Percentiles rank a stretch among this genome's conserved stretches.
phyloP scores from a whole-genome alignment of 2,888 invertebrate species.

The Zootermopsis nevadensis region DNA sequence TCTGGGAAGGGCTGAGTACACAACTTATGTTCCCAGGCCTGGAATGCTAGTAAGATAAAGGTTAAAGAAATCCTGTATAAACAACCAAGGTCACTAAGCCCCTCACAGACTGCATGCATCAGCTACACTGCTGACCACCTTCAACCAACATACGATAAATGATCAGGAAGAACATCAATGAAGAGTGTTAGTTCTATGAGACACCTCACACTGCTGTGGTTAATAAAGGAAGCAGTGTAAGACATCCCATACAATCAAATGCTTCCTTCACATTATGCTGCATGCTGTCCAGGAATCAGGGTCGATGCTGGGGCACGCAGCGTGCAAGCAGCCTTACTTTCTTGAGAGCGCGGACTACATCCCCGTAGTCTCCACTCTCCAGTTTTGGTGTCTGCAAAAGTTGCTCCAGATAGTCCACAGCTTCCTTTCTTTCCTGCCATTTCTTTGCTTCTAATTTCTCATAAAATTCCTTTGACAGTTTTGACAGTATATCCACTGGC shows the following conservation, averaged over 20 bases:
- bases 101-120: slow-evolving; percentile 43
- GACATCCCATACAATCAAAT: slow-evolving; percentile 35
- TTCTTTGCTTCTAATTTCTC: slow-evolving; percentile 95
- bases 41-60: no score
- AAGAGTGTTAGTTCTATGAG: slow-evolving; percentile 28
- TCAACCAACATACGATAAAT: slow-evolving; percentile 40
- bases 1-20: no score
- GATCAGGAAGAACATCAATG: slow-evolving; percentile 30
- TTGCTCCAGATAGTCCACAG: slow-evolving; percentile 83
- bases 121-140: slow-evolving; percentile 37
- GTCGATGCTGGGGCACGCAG: slow-evolving; percentile 37
- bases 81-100: neutral
- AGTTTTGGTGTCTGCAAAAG: slow-evolving; percentile 85
- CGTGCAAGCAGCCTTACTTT: slow-evolving; percentile 70
- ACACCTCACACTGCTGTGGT: slow-evolving; percentile 28
- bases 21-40: no score
- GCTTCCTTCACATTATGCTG: slow-evolving; percentile 41
- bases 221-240: slow-evolving; percentile 22
- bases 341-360: slow-evolving; percentile 86
- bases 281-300: slow-evolving; percentile 41
- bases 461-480: slow-evolving; percentile 94
- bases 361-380: slow-evolving; percentile 93
- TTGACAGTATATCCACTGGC: slow-evolving; percentile 92
- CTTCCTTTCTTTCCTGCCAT: slow-evolving; percentile 97
- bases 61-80: neutral